Evolutionary conservation across 2,888 invertebrate genomes (phyloP), one percentile per base, ranked within the genome.

Genomic region (Ophion obscuratus): DNA sequence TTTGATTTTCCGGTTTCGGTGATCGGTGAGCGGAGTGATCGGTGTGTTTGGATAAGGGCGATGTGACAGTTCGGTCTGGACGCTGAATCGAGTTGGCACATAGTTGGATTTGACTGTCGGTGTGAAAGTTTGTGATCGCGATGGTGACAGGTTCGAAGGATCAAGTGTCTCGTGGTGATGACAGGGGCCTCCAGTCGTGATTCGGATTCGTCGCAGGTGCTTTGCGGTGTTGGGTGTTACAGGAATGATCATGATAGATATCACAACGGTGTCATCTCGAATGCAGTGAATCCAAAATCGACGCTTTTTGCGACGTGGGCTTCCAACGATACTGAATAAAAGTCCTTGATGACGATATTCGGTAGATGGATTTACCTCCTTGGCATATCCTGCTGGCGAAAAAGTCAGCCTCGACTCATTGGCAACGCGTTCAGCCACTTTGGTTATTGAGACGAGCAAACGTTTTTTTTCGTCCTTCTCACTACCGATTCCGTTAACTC

Each of bases 1-100:
- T 14, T 14, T 17, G 62, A 27, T 40, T n/a, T 67, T 59, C 11
- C 14, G 53, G 36, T 53, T 47, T 14, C n/a, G 44, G 11, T 20
- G 5, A 27, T 14, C 73, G 83, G n/a, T n/a, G n/a, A n/a, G n/a
- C n/a, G n/a, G n/a, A n/a, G n/a, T n/a, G n/a, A n/a, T n/a, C n/a
- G n/a, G n/a, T 74, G 79, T 67, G 3, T 62, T 78, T 66, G 66
- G 66, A 73, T 73, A 57, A 62, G 44, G 47, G 59, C 40, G 47
- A 24, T 20, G 53, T 31, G 27, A 70, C 24, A 57, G 40, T 59
- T 70, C 17, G 40, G 9, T 11, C 20, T 4, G 31, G 31, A 31
- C 31, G 62, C 31, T 57, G n/a, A 47, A 59, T 53, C 27, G 9
- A 53, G 27, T 3, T 4, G 27, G 17, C 70, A 53, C 27, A 31